phyloP scores from a whole-genome alignment of 2,113 vertebrate species.

The Zapornia atra region DNA sequence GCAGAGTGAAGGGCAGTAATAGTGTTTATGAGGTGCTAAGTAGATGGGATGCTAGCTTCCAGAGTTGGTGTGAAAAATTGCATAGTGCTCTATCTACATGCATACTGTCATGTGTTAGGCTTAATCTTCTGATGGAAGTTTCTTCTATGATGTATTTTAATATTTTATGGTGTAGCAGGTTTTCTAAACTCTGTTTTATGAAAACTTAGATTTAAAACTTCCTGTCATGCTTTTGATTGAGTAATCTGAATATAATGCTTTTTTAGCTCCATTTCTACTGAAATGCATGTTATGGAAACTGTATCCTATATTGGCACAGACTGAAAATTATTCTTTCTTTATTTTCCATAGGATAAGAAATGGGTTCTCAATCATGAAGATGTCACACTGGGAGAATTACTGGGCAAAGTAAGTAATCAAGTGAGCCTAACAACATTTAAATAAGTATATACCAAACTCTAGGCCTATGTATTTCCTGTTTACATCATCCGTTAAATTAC shows the following conservation, averaged over 20 bases:
- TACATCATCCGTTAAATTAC: background rate
- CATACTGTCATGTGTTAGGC: background rate
- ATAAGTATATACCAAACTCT: background rate
- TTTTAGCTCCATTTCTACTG: background rate
- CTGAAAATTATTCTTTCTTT: conserved; percentile 24
- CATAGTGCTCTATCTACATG: background rate
- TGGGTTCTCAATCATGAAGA: conserved; percentile 98
- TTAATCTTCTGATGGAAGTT: conserved; percentile 10
- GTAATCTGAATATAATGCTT: background rate
- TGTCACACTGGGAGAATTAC: conserved; percentile 88
- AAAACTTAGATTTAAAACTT: background rate
- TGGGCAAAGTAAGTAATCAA: conserved; percentile 88
- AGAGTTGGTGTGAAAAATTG: background rate
- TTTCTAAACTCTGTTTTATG: conserved; percentile 20
- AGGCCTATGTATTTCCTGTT: background rate
- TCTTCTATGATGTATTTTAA: background rate
- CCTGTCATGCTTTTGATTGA: background rate
- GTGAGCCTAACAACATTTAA: background rate
- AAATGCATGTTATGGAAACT: background rate
- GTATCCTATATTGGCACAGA: background rate
- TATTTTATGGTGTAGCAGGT: background rate
- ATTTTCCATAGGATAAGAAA: conserved; percentile 88
- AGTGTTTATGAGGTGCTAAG: background rate
- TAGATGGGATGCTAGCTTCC: background rate
- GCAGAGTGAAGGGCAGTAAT: background rate